Percentiles rank a stretch among this genome's conserved stretches.
phyloP scores from a whole-genome alignment of 1,140 invertebrate species.

The Drosophila azteca region DNA sequence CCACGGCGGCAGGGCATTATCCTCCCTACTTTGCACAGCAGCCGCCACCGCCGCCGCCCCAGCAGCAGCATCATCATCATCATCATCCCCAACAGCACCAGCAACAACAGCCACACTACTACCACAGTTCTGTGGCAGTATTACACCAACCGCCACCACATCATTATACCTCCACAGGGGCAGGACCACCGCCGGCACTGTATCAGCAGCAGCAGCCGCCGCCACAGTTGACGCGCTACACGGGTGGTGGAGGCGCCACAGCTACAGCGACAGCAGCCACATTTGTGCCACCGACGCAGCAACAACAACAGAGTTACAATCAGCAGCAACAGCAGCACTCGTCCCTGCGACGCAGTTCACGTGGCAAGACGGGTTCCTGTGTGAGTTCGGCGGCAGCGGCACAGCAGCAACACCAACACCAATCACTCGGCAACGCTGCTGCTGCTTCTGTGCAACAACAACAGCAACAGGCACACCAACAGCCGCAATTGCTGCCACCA shows the following conservation, averaged over 20 bases:
- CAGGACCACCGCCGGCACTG: conserved; percentile 62
- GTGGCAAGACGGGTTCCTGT: conserved; percentile 84
- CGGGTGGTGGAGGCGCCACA: conserved; percentile 31
- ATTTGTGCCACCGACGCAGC: conserved; percentile 66
- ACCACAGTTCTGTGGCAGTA: conserved; percentile 68
- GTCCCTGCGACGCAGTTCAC: conserved; percentile 80
- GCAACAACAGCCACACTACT: conserved; percentile 66
- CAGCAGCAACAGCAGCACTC: conserved; percentile 68
- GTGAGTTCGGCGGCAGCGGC: conserved; percentile 79
- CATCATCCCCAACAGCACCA: conserved; percentile 47
- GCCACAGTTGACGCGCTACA: conserved; percentile 58
- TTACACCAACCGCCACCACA: conserved; percentile 67
- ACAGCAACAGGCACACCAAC: conserved; percentile 43
- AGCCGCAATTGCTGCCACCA: conserved; percentile 53
- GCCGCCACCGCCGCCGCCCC: conserved; percentile 57
- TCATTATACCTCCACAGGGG: conserved; percentile 75
- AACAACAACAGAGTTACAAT: conserved; percentile 54
- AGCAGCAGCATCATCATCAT: conserved; percentile 56
- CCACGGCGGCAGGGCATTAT: conserved; percentile 54
- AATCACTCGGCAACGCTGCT: conserved; percentile 60
- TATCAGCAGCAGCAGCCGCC: conserved; percentile 58
- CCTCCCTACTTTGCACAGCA: conserved; percentile 66
- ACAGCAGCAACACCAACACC: conserved; percentile 66
- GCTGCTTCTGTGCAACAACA: conserved; percentile 41
- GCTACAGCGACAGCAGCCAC: conserved; percentile 54